Base-by-base conservation (phyloP, 2,113 vertebrate species). In the Cyprinus carpio region DNA sequence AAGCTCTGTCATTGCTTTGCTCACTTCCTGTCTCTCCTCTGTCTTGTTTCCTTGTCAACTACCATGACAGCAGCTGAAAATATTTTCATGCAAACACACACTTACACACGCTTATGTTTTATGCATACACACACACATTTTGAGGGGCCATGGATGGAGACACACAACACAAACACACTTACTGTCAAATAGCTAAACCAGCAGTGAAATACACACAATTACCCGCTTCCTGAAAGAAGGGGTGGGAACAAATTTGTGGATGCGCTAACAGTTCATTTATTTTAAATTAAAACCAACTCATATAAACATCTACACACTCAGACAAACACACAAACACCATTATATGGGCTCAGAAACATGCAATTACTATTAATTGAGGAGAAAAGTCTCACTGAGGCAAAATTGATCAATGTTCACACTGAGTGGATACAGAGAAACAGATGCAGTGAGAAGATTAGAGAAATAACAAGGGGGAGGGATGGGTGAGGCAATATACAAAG, bases 331-430 rank as follows among this genome's bases (percentile, higher is more conserved):
- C 77, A 81, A 29, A 75, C 27, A 54, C 43, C 29, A 76, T 37
- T 29, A 11, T 67, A 75, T 84, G 51, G 49, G n/a, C 62, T 76
- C 78, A 86, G 78, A 87, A 82, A 85, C 83, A 83, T 86, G 77
- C 85, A 86, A 84, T 86, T 84, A 86, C 83, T 81, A 62, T 83
- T 81, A 84, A 86, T 84, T 81, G 75, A 84, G 62, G 75, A 82
- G 74, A 71, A 49, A 75, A 74, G 31, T 79, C 75, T 27, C 8
- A 27, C 65, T 49, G 58, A 56, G 46, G 29, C 75, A 77, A 84
- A 64, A 77, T 77, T 62, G 71, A 84, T 84, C 83, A 77, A 84
- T 84, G n/a, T 84, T 84, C 40, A 84, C 82, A 84, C 82, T 62
- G 25, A 69, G 62, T 27, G 71, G 64, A 60, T 87, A 9, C 60